Conservation (phyloP, 2,888 invertebrate genomes). For the Meloe dianella region DNA sequence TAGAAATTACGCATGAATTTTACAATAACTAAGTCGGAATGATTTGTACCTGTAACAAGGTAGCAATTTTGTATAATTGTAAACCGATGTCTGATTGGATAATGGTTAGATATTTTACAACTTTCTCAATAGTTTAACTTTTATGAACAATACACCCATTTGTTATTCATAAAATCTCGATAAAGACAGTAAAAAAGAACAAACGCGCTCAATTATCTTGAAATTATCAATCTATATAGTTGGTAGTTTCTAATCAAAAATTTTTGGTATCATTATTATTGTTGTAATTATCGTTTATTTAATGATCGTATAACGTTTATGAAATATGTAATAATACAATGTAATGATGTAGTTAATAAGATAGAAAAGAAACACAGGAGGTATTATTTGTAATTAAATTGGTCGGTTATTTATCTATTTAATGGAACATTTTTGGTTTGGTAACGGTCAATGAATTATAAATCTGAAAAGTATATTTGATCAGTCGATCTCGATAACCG, state of each 20-base stretch:
- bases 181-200: neutral
- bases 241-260: constrained; percentile 48
- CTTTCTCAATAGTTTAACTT: constrained; percentile 37
- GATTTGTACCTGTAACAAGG: constrained; percentile 15
- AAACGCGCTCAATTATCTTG: constrained; percentile 18
- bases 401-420: constrained; percentile 43
- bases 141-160: constrained; percentile 39
- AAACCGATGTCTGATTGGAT: constrained; percentile 20
- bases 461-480: constrained; percentile 51
- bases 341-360: neutral
- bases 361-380: neutral
- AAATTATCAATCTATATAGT: constrained; percentile 33
- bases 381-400: constrained; percentile 35
- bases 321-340: neutral
- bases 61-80: constrained; percentile 31
- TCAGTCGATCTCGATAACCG: constrained; percentile 56
- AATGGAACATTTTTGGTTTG: constrained; percentile 39
- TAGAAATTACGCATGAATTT: constrained; percentile 27
- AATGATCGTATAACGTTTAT: constrained; percentile 27
- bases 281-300: constrained; percentile 33
- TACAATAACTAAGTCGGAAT: constrained; percentile 19
- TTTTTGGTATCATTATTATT: too few species aligned
- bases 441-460: constrained; percentile 47
- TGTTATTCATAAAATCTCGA: constrained; percentile 37
- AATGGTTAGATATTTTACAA: constrained; percentile 31